Evolutionary conservation across 2,888 invertebrate genomes (phyloP), one percentile per base, ranked within the genome.

Genomic region (Creontiades dilutus): DNA sequence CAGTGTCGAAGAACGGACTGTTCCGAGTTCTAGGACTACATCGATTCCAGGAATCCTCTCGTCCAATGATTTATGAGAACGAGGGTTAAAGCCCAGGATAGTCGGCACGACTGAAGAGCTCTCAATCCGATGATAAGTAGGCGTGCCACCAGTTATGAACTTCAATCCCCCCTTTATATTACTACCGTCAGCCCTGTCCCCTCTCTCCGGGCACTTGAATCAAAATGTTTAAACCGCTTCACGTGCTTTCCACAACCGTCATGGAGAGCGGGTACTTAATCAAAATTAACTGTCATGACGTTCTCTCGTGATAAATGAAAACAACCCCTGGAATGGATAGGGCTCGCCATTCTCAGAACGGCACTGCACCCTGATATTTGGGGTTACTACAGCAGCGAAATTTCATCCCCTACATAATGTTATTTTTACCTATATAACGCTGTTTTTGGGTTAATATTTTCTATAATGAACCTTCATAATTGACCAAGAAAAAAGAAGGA

Each of bases 61-160:
- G 28, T 37, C 57, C 16, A 61, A 61, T 85, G 85, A 85, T 85
- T 57, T 57, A 85, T 57, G 28, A 28, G 85, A 85, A 37, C n/a
- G 37, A 61, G 85, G 47, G 19, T 13, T 27, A 23, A 37, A 85
- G 82, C 27, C 23, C 57, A 37, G 57, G 61, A 85, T 61, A 85
- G 55, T 37, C 37, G 37, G 37, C 7, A 85, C 28, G 61, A 57
- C 55, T 85, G 85, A 28, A 85, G 85, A 85, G 85, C 85, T 61
- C 85, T 85, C 85, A 85, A 85, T 85, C 85, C 85, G n/a, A 57
- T 85, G 85, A 85, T 85, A 85, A 85, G 85, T 85, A 85, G 85
- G 23, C 84, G 48, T 16, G 57, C 61, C 19, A 37, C 85, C 85
- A 61, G 85, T 85, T 85, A 85, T 85, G 85, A 85, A 52, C 48